A percentile compares a stretch with the other conserved stretches of the same genome.
Evolutionary conservation across 2,113 vertebrate genomes (phyloP).

Genomic region (Micromys minutus): DNA sequence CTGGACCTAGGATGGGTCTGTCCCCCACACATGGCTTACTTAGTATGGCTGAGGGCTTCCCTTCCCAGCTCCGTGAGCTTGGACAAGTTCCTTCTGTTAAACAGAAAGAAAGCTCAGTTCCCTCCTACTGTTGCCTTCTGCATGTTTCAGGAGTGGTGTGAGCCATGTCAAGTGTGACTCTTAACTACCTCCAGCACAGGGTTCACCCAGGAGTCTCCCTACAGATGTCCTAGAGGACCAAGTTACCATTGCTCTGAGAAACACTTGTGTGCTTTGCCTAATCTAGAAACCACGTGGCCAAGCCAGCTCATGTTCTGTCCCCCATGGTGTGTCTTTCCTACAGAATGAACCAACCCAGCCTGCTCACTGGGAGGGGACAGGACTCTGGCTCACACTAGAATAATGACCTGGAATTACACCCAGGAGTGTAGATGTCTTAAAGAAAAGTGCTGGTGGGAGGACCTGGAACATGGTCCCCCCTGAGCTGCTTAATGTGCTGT

Average conservation of each 20-base stretch:
- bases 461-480: background rate
- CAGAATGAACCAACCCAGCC: fast-evolving
- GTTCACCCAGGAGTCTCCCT: background rate
- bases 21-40: fast-evolving
- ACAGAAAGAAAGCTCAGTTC: background rate
- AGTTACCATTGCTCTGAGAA: fast-evolving
- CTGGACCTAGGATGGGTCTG: background rate
- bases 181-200: background rate
- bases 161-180: fast-evolving
- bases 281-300: background rate
- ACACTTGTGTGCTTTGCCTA: background rate
- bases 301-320: background rate
- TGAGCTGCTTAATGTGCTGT: fast-evolving
- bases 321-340: background rate
- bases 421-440: background rate
- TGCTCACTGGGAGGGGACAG: background rate
- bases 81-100: background rate
- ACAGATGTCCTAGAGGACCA: fast-evolving
- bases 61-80: background rate
- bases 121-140: background rate
- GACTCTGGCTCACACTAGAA: background rate
- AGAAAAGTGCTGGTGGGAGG: background rate
- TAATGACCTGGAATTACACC: background rate
- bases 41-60: fast-evolving
- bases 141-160: background rate